Conservation (phyloP, 2,113 vertebrate species). For the Ascaphus truei region DNA sequence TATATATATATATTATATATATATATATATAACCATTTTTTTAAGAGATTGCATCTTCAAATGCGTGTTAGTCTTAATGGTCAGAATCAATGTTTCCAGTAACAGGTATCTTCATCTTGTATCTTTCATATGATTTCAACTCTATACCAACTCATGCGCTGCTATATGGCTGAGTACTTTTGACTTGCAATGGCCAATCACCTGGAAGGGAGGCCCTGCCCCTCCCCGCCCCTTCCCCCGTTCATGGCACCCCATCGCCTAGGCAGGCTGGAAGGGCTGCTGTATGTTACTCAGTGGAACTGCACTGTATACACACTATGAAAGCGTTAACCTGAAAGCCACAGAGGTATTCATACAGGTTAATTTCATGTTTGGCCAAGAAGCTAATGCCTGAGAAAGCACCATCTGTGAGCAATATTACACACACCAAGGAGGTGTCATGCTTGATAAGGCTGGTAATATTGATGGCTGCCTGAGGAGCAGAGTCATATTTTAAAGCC, state of each 20-base stretch:
- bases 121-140: not conserved
- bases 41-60: not conserved
- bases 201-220: too few species aligned
- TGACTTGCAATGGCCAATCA: not conserved
- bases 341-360: constrained; percentile 37
- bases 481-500: constrained; percentile 36
- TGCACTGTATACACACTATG: not conserved
- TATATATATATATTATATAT: too few species aligned
- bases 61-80: not conserved
- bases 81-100: not conserved
- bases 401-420: constrained; percentile 44
- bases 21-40: too few species aligned
- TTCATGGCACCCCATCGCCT: too few species aligned
- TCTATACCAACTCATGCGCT: not conserved
- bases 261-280: too few species aligned
- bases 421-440: constrained; percentile 37
- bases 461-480: constrained; percentile 34
- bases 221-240: too few species aligned
- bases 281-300: too few species aligned
- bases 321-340: not conserved
- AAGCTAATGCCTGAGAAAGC: constrained; percentile 36
- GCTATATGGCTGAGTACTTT: not conserved
- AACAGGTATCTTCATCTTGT: not conserved
- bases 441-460: constrained; percentile 50
- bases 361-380: constrained; percentile 50